These are phyloP conservation scores for Synaphobranchus kaupii DNA, from an alignment of 2,797 vertebrate genomes.

Conservation along the genomic window DNA sequence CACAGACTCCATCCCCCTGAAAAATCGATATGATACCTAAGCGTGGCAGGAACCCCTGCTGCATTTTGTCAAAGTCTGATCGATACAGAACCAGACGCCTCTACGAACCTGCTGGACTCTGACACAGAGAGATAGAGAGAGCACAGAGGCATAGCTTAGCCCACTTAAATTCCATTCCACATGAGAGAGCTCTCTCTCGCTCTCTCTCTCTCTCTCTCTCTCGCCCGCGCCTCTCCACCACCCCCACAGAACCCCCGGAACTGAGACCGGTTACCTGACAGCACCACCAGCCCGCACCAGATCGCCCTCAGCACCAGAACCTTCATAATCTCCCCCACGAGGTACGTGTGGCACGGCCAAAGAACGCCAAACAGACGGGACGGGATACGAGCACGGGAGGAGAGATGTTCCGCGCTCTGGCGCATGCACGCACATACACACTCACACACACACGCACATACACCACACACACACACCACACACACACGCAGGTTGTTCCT, in stretches of 20 bases:
- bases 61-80: conserved; percentile 31
- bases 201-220: background rate
- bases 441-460: conserved; percentile 24
- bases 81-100: conserved; percentile 52
- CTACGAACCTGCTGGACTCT: conserved; percentile 54
- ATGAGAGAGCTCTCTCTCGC: background rate
- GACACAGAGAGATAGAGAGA: conserved; percentile 47
- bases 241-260: background rate
- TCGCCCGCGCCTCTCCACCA: conserved; percentile 34
- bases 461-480: conserved; percentile 10
- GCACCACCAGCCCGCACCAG: conserved; percentile 55
- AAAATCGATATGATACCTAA: background rate
- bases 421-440: conserved; percentile 9
- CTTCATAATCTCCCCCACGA: conserved; percentile 49
- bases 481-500: conserved; percentile 37
- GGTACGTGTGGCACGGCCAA: conserved; percentile 41
- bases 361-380: background rate
- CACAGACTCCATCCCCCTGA: background rate
- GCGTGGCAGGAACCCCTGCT: background rate
- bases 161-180: conserved; percentile 11
- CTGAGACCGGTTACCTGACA: conserved; percentile 60
- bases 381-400: background rate
- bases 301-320: conserved; percentile 50
- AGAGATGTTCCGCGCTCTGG: background rate
- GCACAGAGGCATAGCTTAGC: background rate